These are phyloP conservation scores for Suncus etruscus DNA, from an alignment of 2,113 vertebrate species.

Conservation along the genomic window DNA sequence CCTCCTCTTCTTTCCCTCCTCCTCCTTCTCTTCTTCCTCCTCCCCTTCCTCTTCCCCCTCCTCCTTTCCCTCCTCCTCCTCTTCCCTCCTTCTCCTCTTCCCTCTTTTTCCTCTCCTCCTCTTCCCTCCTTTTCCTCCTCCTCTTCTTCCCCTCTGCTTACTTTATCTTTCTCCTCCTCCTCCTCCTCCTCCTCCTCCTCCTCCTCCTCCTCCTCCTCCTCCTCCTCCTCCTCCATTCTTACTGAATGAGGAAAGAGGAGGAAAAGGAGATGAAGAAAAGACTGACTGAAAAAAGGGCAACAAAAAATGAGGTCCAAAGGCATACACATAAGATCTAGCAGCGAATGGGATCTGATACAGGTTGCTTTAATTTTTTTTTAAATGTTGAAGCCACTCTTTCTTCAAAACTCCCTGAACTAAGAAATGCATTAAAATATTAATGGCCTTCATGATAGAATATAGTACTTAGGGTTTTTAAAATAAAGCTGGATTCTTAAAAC, in stretches of 20 bases:
- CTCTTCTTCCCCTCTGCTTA: too few species aligned
- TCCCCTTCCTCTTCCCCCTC: too few species aligned
- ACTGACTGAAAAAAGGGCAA: neutral
- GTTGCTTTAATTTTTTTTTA: conserved; percentile 35
- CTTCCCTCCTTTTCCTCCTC: neutral
- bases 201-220: too few species aligned
- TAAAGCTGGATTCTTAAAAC: conserved; percentile 49
- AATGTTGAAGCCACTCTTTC: conserved; percentile 55
- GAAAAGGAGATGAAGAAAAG: neutral
- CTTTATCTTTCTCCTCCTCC: too few species aligned
- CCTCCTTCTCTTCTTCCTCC: too few species aligned
- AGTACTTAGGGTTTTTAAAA: conserved; percentile 33
- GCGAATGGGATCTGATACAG: conserved; percentile 20
- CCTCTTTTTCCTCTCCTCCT: too few species aligned
- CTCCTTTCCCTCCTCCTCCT: neutral
- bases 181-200: too few species aligned
- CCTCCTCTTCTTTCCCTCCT: neutral
- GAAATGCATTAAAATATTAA: conserved; percentile 47
- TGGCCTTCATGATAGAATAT: conserved; percentile 57
- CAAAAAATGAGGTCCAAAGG: conserved; percentile 23
- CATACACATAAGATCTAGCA: neutral
- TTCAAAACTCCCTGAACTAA: conserved; percentile 37
- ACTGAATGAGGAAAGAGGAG: neutral
- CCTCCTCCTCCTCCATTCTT: neutral
- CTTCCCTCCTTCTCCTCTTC: neutral